Base-by-base conservation (phyloP, 2,113 vertebrate genomes). In the Tupaia tana region DNA sequence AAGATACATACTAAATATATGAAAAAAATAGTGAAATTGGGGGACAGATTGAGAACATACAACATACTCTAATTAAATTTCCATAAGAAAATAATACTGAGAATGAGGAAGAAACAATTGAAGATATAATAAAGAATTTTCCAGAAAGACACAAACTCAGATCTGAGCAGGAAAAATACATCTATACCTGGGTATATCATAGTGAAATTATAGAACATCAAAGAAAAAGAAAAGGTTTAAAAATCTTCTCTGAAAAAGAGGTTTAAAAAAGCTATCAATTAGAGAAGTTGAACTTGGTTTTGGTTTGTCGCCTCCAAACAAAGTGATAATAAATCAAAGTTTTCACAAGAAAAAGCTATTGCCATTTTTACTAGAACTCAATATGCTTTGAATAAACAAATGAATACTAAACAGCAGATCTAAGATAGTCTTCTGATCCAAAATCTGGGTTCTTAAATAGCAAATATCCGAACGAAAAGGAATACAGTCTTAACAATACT, bases 41-140 rank as follows among this genome's bases (percentile, higher is more conserved):
- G 86, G 10, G 16, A 79, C 27, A 89, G 25, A 69, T 87, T 61
- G 16, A 74, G 56, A 83, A 89, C 31, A 15, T 63, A 14, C 56
- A 82, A 83, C 9, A 43, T 67, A 29, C 9, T 27, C 5, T 84
- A 70, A 81, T 31, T 56, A 56, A 31, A 88, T 64, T 75, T 88
- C 24, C n/a, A 89, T 64, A 86, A 91, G 70, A 52, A 87, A 90
- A 78, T n/a, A 78, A 91, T 29, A 89, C 6, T 25, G 25, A 66
- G 14, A 69, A 74, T 95, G 52, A 87, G 70, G 7, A 22, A 61
- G 29, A 70, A 95, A n/a, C 29, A 71, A 77, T 67, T 75, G 16
- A 92, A 92, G 69, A 82, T n/a, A 91, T 58, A 75, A 82, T 34
- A 67, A 18, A 88, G 14, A 69, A 24, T 66, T 91, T 95, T 94